These are phyloP conservation scores for Pseudopodoces humilis DNA, from an alignment of 2,113 vertebrate genomes.

Conservation along the genomic window DNA sequence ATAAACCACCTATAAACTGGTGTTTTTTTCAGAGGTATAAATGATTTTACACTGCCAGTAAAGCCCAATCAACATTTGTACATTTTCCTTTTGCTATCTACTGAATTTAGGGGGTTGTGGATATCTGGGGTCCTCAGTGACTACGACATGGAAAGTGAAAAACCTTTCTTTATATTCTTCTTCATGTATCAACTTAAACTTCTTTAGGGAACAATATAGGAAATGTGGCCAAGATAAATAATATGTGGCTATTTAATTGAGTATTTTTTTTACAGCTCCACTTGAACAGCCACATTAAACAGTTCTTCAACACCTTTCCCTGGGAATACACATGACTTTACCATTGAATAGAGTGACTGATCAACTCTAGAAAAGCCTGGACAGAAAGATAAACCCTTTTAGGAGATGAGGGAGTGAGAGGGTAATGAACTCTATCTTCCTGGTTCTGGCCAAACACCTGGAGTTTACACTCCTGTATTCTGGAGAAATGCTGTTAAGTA, in stretches of 20 bases:
- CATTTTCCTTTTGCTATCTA: background rate
- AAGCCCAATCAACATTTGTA: background rate
- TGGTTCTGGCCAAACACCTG: background rate
- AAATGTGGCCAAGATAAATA: background rate
- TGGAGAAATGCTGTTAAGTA: background rate
- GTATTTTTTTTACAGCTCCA: background rate
- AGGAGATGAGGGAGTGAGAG: background rate
- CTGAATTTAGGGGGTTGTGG: background rate
- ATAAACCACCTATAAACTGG: background rate
- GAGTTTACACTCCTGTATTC: background rate
- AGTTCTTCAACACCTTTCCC: background rate
- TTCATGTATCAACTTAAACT: background rate
- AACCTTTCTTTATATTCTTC: background rate
- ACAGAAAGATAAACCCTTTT: background rate
- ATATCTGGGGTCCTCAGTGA: background rate
- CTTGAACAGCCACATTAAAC: background rate
- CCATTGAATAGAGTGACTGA: background rate
- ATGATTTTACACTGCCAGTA: background rate
- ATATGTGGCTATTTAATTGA: background rate
- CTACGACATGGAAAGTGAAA: background rate
- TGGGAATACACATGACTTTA: background rate
- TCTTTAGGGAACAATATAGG: background rate
- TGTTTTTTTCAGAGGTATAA: background rate
- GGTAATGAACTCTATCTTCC: background rate
- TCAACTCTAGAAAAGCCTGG: background rate